Percentiles rank a stretch among this genome's conserved stretches.
Evolutionary conservation across 2,797 vertebrate genomes (phyloP).

Genomic region (Phalloptychus januarius): DNA sequence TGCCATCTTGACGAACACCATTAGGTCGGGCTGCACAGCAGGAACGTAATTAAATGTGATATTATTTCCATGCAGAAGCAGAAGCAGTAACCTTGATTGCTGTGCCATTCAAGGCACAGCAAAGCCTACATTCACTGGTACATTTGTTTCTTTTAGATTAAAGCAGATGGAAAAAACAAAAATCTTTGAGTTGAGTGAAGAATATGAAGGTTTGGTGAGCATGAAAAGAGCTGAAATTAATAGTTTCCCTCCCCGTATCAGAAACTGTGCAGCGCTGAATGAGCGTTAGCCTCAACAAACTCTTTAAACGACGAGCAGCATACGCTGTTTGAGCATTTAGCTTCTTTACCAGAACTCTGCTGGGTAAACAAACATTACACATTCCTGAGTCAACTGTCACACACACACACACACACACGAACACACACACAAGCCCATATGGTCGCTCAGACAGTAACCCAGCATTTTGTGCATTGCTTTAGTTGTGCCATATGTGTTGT

Average conservation of each 20-base stretch:
- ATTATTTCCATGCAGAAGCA: no score
- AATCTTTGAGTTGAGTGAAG: neutral
- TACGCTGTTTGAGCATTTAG: slow-evolving; percentile 28
- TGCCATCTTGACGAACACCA: neutral
- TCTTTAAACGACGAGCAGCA: slow-evolving; percentile 6
- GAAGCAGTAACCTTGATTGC: no score
- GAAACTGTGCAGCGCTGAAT: neutral
- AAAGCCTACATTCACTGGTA: no score
- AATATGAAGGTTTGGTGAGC: neutral
- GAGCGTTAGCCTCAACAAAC: slow-evolving; percentile 33
- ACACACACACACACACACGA: slow-evolving; percentile 9
- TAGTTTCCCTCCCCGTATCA: neutral
- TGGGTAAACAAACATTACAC: slow-evolving; percentile 44
- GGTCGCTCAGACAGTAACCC: neutral
- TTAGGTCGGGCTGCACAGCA: neutral
- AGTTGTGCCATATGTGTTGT: neutral
- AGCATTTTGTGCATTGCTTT: neutral
- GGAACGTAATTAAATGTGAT: no score
- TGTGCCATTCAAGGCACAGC: no score
- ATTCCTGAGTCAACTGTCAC: slow-evolving; percentile 5
- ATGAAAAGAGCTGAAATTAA: neutral
- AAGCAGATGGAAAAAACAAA: neutral
- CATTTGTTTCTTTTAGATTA: no score
- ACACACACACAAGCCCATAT: neutral
- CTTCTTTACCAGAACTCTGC: slow-evolving; percentile 24